Conservation (phyloP, 2,797 vertebrate genomes). For the Petrocephalus schoutedeni region DNA sequence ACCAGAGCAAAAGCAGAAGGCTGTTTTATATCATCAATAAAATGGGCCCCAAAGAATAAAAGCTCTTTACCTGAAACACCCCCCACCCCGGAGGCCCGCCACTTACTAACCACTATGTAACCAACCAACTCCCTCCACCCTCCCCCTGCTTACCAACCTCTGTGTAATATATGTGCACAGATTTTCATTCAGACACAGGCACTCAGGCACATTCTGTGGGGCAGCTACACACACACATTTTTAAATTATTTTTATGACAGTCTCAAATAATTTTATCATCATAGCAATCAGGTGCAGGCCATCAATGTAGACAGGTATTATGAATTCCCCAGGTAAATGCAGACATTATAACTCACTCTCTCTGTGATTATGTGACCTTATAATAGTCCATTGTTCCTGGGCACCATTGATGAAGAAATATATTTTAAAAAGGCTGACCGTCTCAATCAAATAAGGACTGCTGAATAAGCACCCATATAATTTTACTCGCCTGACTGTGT, state of each 20-base stretch:
- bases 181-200: background rate
- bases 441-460: background rate
- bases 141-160: background rate
- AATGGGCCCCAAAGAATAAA: background rate
- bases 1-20: background rate
- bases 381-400: constrained; percentile 34
- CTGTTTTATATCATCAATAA: background rate
- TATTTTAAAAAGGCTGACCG: background rate
- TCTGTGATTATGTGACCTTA: background rate
- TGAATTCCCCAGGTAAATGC: constrained; percentile 14
- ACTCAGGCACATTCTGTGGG: background rate
- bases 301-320: constrained; percentile 19
- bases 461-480: background rate
- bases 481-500: constrained; percentile 6
- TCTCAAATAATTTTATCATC: constrained; percentile 3
- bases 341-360: constrained; percentile 5
- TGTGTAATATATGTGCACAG: background rate
- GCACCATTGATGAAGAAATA: constrained; percentile 1
- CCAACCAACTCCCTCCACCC: background rate
- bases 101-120: background rate
- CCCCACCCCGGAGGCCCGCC: background rate
- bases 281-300: background rate
- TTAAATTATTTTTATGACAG: background rate
- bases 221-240: background rate
- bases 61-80: background rate